phyloP scores from a whole-genome alignment of 2,113 vertebrate genomes.

The Xyrauchen texanus region DNA sequence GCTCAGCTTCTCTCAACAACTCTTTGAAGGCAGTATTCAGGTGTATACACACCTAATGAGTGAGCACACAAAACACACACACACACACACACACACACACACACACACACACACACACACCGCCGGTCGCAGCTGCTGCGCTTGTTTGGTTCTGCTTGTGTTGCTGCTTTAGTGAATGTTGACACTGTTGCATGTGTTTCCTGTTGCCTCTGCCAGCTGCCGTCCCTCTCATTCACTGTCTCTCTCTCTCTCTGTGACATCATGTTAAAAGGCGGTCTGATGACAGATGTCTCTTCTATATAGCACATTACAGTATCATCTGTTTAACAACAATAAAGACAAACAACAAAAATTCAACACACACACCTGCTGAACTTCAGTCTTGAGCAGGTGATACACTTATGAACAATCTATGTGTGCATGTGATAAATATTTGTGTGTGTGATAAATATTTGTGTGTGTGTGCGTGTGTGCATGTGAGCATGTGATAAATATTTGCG shows the following conservation, averaged over 20 bases:
- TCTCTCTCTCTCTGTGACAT: conserved; percentile 69
- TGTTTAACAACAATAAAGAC: conserved; percentile 76
- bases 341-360: background rate
- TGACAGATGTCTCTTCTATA: conserved; percentile 88
- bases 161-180: conserved; percentile 73
- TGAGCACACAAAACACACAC: conserved; percentile 70
- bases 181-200: conserved; percentile 80
- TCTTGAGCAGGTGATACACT: no score
- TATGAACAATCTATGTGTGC: no score
- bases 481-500: no score
- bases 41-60: conserved; percentile 74
- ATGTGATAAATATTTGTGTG: no score
- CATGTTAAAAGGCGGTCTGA: conserved; percentile 64
- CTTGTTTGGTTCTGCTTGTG: background rate
- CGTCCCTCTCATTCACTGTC: conserved; percentile 69
- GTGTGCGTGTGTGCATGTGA: no score
- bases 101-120: background rate
- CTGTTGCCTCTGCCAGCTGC: conserved; percentile 85
- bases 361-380: no score
- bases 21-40: conserved; percentile 78
- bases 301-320: conserved; percentile 74
- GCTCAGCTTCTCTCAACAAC: conserved; percentile 79
- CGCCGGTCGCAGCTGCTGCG: conserved; percentile 64
- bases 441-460: no score
- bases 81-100: conserved; percentile 23